Evolutionary conservation across 2,113 vertebrate species (phyloP), one percentile per base, ranked within the genome.

Genomic region (Cephalopterus ornatus): DNA sequence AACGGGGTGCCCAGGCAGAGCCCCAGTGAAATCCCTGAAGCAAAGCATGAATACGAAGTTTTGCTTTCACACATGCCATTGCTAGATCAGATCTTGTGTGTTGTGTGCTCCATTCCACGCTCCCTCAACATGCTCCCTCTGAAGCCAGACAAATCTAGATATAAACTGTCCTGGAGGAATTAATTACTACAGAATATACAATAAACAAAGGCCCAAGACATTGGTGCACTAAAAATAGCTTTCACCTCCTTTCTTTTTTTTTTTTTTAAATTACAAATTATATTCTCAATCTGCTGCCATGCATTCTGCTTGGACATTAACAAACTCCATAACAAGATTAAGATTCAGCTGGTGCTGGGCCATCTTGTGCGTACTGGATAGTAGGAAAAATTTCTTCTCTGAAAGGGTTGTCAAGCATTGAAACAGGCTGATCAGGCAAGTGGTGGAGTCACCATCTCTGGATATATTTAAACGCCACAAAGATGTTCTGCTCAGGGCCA

Each of bases 1-100:
- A 65, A 78, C 9, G 20, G 83, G 86, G 93, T 96, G 79, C 88
- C 92, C 79, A 87, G 74, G 83, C 90, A 93, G 76, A 93, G 88
- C 44, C 85, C 32, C 83, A 78, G 39, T 28, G 88, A 92, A 89
- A 75, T 93, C 95, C 93, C 95, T 0, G 24, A 83, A 85, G 88
- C 79, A 61, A 83, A 12, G 65, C 47, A 74, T 37, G 63, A 94
- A 96, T 42, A 52, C 67, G 52, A 24, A 89, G 86, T 56, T 96
- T 56, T 77, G 61, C 83, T 88, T 65, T 83, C 86, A 72, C 88
- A 78, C 83, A 70, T 42, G 83, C 80, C 76, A 65, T 28, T 15
- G 73, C 65, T 12, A 84, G 93, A 95, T 95, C 75, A 92, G 84
- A 94, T 96, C 91, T 93, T 6, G 44, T 39, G 50, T 12, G 44